A percentile compares a stretch with the other conserved stretches of the same genome.
Conservation (phyloP, 1,140 invertebrate species). For the Trichoplusia ni region DNA sequence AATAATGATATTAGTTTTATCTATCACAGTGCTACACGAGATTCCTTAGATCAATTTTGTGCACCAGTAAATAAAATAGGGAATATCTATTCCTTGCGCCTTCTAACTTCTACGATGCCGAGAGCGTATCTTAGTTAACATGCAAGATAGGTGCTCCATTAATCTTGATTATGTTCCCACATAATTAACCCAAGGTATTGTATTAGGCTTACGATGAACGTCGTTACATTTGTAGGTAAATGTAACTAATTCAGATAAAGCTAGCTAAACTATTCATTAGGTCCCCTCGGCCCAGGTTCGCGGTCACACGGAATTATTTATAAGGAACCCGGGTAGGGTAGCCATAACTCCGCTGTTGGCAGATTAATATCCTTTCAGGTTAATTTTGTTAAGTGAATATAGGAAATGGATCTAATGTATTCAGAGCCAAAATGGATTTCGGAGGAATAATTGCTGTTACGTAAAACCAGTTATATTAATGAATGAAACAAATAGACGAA, state of each 20-base stretch:
- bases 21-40: too few species aligned
- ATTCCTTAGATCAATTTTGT: too few species aligned
- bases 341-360: slow-evolving; percentile 12
- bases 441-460: too few species aligned
- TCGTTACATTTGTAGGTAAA: slow-evolving; percentile 6
- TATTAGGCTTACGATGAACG: not conserved
- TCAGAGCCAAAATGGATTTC: too few species aligned
- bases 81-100: too few species aligned
- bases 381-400: not conserved
- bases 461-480: too few species aligned
- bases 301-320: slow-evolving; percentile 46
- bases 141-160: not conserved
- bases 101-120: too few species aligned
- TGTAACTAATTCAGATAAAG: slow-evolving; percentile 33
- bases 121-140: too few species aligned
- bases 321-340: slow-evolving; percentile 35
- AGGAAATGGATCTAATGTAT: too few species aligned
- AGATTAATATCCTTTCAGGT: not conserved
- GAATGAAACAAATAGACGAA: too few species aligned
- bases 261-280: slow-evolving; percentile 44
- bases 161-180: not conserved
- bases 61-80: too few species aligned
- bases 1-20: too few species aligned
- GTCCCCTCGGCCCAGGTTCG: slow-evolving; percentile 23
- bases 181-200: not conserved